A percentile compares a stretch with the other conserved stretches of the same genome.
Evolutionary conservation across 2,797 vertebrate genomes (phyloP).

Genomic region (Menidia menidia): DNA sequence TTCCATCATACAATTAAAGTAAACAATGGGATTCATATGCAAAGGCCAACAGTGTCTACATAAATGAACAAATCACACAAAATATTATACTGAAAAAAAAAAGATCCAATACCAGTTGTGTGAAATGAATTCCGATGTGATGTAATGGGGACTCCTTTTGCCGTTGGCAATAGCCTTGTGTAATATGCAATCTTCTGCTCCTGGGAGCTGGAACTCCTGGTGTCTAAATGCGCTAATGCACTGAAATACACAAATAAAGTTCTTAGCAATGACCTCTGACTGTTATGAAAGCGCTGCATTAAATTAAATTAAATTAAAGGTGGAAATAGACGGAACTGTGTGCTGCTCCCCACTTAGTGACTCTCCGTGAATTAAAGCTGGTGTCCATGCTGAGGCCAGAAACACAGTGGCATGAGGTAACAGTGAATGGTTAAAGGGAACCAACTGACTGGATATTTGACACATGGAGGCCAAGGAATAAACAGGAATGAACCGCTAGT

Average conservation of each 20-base stretch:
- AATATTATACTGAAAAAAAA: not conserved
- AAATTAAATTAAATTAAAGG: slow-evolving; percentile 37
- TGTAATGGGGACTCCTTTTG: slow-evolving; percentile 1
- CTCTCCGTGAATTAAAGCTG: slow-evolving; percentile 52
- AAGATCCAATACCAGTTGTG: not conserved
- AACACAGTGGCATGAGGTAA: slow-evolving; percentile 71
- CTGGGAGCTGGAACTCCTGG: slow-evolving; percentile 10
- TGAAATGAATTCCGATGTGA: slow-evolving; percentile 6
- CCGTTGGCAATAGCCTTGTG: slow-evolving; percentile 2
- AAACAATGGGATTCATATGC: no score
- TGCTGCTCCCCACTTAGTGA: slow-evolving; percentile 40
- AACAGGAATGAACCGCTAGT: not conserved
- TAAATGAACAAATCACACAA: not conserved
- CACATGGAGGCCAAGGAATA: slow-evolving; percentile 10
- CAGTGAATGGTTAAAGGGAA: slow-evolving; percentile 37
- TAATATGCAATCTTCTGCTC: slow-evolving; percentile 10
- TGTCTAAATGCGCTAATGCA: slow-evolving; percentile 40
- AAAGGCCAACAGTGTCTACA: no score
- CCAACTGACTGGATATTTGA: slow-evolving; percentile 7
- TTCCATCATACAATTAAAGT: no score
- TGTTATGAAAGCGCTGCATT: slow-evolving; percentile 43
- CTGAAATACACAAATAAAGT: slow-evolving; percentile 42
- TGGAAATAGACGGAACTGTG: slow-evolving; percentile 37
- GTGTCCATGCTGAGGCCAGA: slow-evolving; percentile 48
- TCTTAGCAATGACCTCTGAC: slow-evolving; percentile 59